phyloP scores from a whole-genome alignment of 2,797 vertebrate genomes.

The Pagetopsis macropterus region DNA sequence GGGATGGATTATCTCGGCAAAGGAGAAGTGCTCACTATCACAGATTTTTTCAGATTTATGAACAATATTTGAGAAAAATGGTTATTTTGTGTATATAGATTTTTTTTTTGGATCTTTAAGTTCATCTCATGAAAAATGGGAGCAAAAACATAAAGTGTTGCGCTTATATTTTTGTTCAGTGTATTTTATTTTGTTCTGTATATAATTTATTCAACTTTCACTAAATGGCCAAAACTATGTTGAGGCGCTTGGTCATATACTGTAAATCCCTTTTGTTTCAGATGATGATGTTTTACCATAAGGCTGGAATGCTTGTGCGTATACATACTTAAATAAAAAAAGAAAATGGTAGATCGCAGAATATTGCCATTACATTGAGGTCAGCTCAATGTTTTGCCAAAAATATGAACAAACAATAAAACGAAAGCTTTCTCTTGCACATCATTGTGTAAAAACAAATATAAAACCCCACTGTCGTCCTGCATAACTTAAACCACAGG shows the following conservation, averaged over 20 bases:
- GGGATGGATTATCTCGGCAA: no score
- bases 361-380: slow-evolving; percentile 19
- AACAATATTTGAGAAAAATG: no score
- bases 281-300: background rate
- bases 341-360: slow-evolving; percentile 12
- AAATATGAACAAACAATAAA: slow-evolving; percentile 12
- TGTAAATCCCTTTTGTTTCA: background rate
- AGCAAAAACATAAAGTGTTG: no score
- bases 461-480: slow-evolving; percentile 15
- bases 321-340: background rate
- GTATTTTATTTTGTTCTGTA: no score
- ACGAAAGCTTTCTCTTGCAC: slow-evolving; percentile 11
- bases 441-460: slow-evolving; percentile 22
- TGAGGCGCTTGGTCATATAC: background rate
- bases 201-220: background rate
- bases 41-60: no score
- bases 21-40: no score
- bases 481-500: background rate
- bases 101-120: no score
- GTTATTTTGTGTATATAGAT: no score
- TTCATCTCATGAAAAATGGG: no score
- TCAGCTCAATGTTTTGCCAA: slow-evolving; percentile 23
- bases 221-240: background rate
- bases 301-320: background rate
- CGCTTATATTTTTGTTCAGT: no score